Conservation (phyloP, 1,140 invertebrate species). For the Archivesica marissinica region DNA sequence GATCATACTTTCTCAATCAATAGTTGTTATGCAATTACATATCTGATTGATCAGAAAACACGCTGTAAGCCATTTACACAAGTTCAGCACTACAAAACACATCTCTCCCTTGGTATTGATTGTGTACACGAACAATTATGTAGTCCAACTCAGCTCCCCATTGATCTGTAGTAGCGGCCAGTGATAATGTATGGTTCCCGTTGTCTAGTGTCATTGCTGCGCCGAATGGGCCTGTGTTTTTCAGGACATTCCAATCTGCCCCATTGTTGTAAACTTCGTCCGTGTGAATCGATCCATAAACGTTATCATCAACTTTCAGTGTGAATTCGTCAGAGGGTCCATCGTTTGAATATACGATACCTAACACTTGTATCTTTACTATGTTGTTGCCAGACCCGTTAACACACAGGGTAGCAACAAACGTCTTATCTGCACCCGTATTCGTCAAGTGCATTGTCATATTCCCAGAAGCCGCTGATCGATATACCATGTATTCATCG, state of each 20-base stretch:
- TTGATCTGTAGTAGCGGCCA: background rate
- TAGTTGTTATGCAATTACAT: too few relatives aligned
- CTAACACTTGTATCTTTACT: background rate
- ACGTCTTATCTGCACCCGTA: background rate
- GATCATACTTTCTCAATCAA: too few relatives aligned
- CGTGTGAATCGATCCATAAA: background rate
- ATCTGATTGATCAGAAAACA: too few relatives aligned
- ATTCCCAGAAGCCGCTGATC: background rate
- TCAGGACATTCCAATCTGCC: slow-evolving; percentile 13
- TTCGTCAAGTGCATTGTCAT: background rate
- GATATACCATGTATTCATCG: background rate
- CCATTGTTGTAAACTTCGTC: background rate
- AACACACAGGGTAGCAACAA: background rate
- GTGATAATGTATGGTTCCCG: background rate
- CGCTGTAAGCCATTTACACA: too few relatives aligned
- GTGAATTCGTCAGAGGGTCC: background rate
- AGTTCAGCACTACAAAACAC: slow-evolving; percentile 6
- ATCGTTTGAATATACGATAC: slow-evolving; percentile 23
- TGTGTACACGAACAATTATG: background rate
- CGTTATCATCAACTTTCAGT: background rate
- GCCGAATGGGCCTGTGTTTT: slow-evolving; percentile 25
- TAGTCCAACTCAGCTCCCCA: slow-evolving; percentile 30
- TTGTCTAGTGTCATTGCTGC: background rate
- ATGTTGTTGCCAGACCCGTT: background rate
- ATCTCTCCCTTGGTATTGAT: background rate